These are phyloP conservation scores for Rhagologus leucostigma DNA, from an alignment of 2,113 vertebrate species.

Conservation along the genomic window DNA sequence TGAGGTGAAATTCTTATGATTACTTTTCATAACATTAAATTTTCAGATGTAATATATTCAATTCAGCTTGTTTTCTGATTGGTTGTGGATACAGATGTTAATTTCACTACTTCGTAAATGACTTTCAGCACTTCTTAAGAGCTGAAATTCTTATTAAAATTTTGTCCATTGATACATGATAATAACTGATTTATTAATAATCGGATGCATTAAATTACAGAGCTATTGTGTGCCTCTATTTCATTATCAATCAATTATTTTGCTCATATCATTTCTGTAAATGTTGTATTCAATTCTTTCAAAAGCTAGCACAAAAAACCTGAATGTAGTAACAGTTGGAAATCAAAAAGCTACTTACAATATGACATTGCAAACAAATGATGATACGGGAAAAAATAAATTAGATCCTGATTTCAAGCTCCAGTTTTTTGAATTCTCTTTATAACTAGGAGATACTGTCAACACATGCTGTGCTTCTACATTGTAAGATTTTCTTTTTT, in stretches of 20 bases:
- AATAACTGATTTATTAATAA: not conserved
- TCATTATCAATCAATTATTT: not conserved
- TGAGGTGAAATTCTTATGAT: not conserved
- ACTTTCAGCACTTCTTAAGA: not conserved
- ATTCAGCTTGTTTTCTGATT: not conserved
- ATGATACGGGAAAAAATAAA: not conserved
- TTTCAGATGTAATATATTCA: not conserved
- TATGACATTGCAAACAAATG: not conserved
- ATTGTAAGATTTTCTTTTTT: not conserved
- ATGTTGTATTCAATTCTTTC: not conserved
- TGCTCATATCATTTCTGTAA: not conserved
- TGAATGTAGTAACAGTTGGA: not conserved
- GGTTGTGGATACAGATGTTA: not conserved
- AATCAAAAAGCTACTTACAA: not conserved
- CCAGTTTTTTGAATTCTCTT: not conserved
- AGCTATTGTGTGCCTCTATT: not conserved
- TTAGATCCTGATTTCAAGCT: not conserved
- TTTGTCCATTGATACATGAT: not conserved
- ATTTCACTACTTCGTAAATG: not conserved
- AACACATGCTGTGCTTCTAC: not conserved
- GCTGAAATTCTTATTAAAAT: not conserved
- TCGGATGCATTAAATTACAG: not conserved
- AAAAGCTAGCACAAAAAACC: not conserved
- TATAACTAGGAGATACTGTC: not conserved
- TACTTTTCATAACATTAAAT: not conserved